Evolutionary conservation across 2,113 vertebrate species (phyloP), one percentile per base, ranked within the genome.

Genomic region (Pachyramphus minor): DNA sequence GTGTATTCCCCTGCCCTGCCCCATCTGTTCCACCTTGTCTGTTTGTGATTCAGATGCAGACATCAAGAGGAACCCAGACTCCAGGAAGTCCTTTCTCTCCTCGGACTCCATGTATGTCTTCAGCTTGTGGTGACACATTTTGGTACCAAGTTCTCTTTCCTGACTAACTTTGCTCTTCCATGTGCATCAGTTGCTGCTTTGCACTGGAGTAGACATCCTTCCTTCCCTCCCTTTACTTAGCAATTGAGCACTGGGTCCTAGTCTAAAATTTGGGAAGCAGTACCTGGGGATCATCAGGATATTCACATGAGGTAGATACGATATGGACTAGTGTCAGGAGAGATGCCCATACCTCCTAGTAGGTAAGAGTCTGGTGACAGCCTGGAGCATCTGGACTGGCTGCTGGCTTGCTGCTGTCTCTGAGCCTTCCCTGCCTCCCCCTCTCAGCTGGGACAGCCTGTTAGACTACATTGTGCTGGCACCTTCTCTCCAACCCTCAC

Each of bases 51-150:
- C 97, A 99, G 99, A 99, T 98, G 98, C 99, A 75, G 99, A 99
- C 92, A 98, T 99, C 97, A 99, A 98, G 96, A 98, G 98, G 93
- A 98, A 95, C 37, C 92, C 97, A 9, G 97, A 97, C 30, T 98
- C 97, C 74, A 98, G 97, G 84, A 98, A 97, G 81, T 98, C 98
- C 31, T 98, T 98, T 89, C 96, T 98, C 63, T 98, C 98, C 86
- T 99, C 99, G 0, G 98, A 99, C 21, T 98, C 98, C 79, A 96
- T 98, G 99, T 99, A 97, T 88, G 99, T 98, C 52, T 83, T 62
- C 5, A 4, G 8, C 24, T 81, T 0, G 2, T 59, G 66, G 19
- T 1, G 0, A 52, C 24, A 25, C 25, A 72, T 75, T 53, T 89
- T 93, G 94, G 83, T 96, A 91, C 60, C 83, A 41, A 0, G 1